Evolutionary conservation across 2,888 invertebrate species (phyloP), one percentile per base, ranked within the genome.

Genomic region (Tridacna crocea): DNA sequence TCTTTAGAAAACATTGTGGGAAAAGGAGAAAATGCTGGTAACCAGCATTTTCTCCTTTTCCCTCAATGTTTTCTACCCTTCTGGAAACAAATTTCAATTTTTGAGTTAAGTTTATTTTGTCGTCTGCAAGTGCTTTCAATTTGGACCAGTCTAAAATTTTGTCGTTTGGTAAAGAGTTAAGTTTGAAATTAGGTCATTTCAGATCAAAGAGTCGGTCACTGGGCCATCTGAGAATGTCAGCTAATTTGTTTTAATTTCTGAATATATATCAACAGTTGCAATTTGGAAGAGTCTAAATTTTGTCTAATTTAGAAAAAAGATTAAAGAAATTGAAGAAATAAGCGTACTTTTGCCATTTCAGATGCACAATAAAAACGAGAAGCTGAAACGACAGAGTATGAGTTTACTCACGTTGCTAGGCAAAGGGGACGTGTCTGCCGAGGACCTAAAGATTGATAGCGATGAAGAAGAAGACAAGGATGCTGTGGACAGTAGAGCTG

Each of bases 361-460:
- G 90, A 76, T 90, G 12, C 87, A 84, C 2, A 74, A 80, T 26
- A 87, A 90, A 74, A 90, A 91, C 81, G 87, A 82, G 75, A 85
- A 88, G 22, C 77, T 91, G 79, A 89, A 88, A 55, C 79, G 91
- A 36, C 86, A 90, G 77, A 91, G 90, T 76, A 87, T 89, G 81
- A 84, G 79, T 65, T 79, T 88, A 48, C 60, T 85, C 15, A 76
- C 70, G 0, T 11, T 84, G 36, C 66, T 80, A 65, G 80, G 84
- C 68, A 76, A 78, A n/a, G 58, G 55, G 8, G 72, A 78, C 0
- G 36, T 86, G 26, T 74, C 84, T 19, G 61, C 84, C 19, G 72
- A 78, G 11, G 83, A 85, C 4, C 55, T 89, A 1, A 83, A 83
- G 22, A 17, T 88, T n/a, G 70, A 70, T 0, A 26, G 26, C 8